Percentiles rank a stretch among this genome's conserved stretches.
Conservation (phyloP, 2,888 invertebrate genomes). For the Autographa pulchrina region DNA sequence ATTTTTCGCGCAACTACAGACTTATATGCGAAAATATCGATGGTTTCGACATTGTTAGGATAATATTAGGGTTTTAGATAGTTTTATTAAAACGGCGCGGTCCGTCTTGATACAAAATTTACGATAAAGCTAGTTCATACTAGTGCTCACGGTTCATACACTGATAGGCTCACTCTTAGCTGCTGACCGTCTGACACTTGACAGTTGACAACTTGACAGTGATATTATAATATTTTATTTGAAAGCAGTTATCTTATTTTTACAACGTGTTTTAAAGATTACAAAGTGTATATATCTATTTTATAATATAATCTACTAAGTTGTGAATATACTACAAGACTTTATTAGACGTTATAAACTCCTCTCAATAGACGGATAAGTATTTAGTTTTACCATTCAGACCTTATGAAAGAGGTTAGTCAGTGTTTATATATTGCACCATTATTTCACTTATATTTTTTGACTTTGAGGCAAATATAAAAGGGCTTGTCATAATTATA, state of each 20-base stretch:
- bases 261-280: neutral
- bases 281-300: neutral
- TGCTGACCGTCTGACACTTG: too few species aligned
- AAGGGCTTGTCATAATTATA: neutral
- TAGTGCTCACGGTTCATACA: too few species aligned
- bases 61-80: too few species aligned
- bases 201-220: neutral
- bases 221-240: neutral
- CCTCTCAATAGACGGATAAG: neutral
- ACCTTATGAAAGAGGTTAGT: constrained; percentile 42
- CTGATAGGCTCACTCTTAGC: too few species aligned
- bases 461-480: neutral
- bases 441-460: constrained; percentile 16
- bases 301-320: neutral
- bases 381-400: neutral
- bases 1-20: too few species aligned
- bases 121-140: too few species aligned
- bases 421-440: constrained; percentile 11
- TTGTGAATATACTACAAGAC: neutral
- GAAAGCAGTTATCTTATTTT: neutral
- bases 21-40: too few species aligned
- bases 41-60: too few species aligned
- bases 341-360: neutral
- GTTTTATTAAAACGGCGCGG: too few species aligned
- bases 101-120: too few species aligned